These are phyloP conservation scores for Pristionchus pacificus DNA, from an alignment of 1,140 invertebrate genomes.

Conservation along the genomic window DNA sequence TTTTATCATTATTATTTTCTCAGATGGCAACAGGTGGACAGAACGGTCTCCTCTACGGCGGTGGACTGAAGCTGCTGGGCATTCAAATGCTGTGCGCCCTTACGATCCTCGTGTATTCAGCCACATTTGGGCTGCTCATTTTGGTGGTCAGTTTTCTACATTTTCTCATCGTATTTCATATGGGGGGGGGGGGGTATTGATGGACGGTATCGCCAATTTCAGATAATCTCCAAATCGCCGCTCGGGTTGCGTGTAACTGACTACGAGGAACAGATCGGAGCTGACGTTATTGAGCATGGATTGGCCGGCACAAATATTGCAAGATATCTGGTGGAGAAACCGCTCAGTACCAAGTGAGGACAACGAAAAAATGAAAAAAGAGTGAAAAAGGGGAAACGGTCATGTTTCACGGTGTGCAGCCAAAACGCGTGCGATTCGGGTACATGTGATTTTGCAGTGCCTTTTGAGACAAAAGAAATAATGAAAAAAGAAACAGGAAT, in stretches of 20 bases:
- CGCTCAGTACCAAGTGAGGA: slow-evolving; percentile 30
- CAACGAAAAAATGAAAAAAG: background rate
- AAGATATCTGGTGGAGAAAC: slow-evolving; percentile 37
- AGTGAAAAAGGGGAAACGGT: too few relatives aligned
- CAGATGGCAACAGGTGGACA: slow-evolving; percentile 18
- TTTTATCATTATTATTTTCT: slow-evolving; percentile 6
- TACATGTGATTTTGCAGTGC: too few relatives aligned
- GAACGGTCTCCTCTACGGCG: slow-evolving; percentile 31
- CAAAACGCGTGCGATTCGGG: too few relatives aligned
- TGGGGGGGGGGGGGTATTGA: background rate
- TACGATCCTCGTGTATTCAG: slow-evolving; percentile 30
- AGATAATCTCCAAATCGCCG: slow-evolving; percentile 36
- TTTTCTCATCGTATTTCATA: too few relatives aligned
- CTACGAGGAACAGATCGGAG: slow-evolving; percentile 41
- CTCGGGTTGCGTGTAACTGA: slow-evolving; percentile 37
- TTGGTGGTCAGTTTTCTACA: slow-evolving; percentile 22
- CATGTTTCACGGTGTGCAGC: too few relatives aligned
- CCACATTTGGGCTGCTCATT: slow-evolving; percentile 22
- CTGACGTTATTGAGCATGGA: slow-evolving; percentile 37
- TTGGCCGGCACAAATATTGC: slow-evolving; percentile 37
- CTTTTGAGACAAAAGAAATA: too few relatives aligned
- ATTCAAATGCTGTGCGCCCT: slow-evolving; percentile 29
- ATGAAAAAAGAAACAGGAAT: too few relatives aligned
- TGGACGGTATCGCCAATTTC: background rate
- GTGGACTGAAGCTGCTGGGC: slow-evolving; percentile 27